Conservation (phyloP, 2,113 vertebrate species). For the Triplophysa tibetana region DNA sequence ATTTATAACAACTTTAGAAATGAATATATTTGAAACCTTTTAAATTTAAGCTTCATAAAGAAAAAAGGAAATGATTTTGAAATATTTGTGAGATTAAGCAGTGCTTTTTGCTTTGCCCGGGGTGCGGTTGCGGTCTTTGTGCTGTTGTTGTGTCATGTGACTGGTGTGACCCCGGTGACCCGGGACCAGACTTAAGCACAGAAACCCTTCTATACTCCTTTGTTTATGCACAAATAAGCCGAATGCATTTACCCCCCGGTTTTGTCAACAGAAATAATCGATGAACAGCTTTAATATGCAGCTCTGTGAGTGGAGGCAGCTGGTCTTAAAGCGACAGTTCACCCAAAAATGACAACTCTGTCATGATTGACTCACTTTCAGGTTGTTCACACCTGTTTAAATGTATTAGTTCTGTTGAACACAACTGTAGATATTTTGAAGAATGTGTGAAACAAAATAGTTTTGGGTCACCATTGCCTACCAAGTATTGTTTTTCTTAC, state of each 20-base stretch:
- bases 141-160: slow-evolving; percentile 26
- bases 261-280: slow-evolving; percentile 60
- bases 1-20: too few species aligned
- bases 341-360: too few species aligned
- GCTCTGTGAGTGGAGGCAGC: slow-evolving; percentile 39
- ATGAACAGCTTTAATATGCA: slow-evolving; percentile 55
- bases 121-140: neutral
- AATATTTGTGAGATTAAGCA: neutral
- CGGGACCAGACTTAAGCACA: slow-evolving; percentile 28
- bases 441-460: too few species aligned
- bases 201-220: slow-evolving; percentile 37
- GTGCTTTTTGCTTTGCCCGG: neutral
- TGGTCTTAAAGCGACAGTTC: neutral
- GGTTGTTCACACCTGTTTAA: too few species aligned
- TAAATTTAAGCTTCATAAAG: too few species aligned
- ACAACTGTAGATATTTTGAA: too few species aligned
- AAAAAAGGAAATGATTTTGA: neutral
- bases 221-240: slow-evolving; percentile 51
- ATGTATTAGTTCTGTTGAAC: too few species aligned
- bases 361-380: too few species aligned
- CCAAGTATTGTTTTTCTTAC: too few species aligned
- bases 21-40: too few species aligned
- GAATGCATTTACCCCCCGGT: slow-evolving; percentile 53
- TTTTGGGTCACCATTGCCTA: too few species aligned
- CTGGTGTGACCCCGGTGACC: slow-evolving; percentile 36